Evolutionary conservation across 2,113 vertebrate genomes (phyloP), one percentile per base, ranked within the genome.

Genomic region (Sylvia atricapilla): DNA sequence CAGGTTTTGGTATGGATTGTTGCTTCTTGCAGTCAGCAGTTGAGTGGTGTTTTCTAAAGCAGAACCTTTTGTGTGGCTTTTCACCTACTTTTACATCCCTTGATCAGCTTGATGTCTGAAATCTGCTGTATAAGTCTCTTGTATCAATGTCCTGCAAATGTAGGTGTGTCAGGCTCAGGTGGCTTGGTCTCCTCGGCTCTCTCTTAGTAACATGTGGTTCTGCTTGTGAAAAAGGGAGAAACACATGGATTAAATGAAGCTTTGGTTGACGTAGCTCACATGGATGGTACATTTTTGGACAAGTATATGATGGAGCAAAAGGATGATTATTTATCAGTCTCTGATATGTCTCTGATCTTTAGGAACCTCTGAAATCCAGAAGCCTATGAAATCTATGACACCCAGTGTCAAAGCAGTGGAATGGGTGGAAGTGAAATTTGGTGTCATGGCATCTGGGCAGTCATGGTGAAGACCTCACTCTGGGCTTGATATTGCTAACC

Each of bases 401-500:
- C 24, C 8, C 15, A 10, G 9, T 22, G 39, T 46, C 19, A 46
- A 90, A 84, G 79, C 59, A 49, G 77, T 15, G 44, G 18, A 63
- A 41, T 64, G 49, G 31, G 49, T 93, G 89, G 64, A 87, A 73
- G 46, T 27, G 33, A 84, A 89, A 95, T 60, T 37, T 11, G 0
- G n/a, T 84, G 77, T 80, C 35, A 39, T 5, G 52, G 33, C 52
- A 83, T 20, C 63, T 74, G 81, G 84, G 83, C 87, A 94, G 78
- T 64, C 62, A 43, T 2, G 4, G n/a, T 37, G n/a, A 76, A 75
- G 58, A 95, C 52, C 43, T 84, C 83, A 67, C 47, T 37, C 80
- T 67, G 69, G 37, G 78, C 72, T 62, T 73, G 47, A 52, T 90
- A 49, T 63, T 87, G 84, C 67, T 82, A 95, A 76, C 58, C 86